phyloP scores from a whole-genome alignment of 2,113 vertebrate genomes.

The Alectura lathami region DNA sequence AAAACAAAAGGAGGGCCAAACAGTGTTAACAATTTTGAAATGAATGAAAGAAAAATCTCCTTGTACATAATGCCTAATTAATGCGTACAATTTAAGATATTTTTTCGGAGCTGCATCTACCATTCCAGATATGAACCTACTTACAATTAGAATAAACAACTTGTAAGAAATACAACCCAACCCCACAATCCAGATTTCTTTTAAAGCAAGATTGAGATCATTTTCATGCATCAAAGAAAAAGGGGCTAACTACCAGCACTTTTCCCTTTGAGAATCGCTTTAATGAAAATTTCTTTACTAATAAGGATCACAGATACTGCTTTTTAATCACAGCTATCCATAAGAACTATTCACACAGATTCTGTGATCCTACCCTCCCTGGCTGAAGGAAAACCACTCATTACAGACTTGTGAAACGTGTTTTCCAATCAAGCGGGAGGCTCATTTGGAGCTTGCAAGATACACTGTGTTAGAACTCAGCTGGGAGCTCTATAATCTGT shows the following conservation, averaged over 20 bases:
- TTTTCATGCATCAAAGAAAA: constrained; percentile 26
- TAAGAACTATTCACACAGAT: neutral
- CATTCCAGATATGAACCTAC: neutral
- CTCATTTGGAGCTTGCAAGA: neutral
- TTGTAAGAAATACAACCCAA: neutral
- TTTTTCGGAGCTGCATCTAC: neutral
- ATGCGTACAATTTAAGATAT: accelerated
- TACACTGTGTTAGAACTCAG: constrained; percentile 5
- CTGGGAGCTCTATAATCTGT: neutral
- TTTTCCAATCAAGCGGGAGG: neutral
- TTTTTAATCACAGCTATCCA: constrained; percentile 14
- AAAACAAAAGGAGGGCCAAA: neutral
- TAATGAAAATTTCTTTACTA: neutral
- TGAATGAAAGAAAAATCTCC: neutral
- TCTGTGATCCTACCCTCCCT: neutral
- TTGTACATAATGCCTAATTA: neutral
- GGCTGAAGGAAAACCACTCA: neutral
- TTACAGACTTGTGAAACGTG: neutral
- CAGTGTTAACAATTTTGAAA: neutral
- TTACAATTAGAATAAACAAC: neutral
- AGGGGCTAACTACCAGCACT: neutral
- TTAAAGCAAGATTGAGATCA: neutral
- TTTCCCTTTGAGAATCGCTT: neutral
- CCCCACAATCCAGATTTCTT: neutral
- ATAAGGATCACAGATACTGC: neutral